These are phyloP conservation scores for Cynocephalus volans DNA, from an alignment of 2,113 vertebrate species.

Conservation along the genomic window DNA sequence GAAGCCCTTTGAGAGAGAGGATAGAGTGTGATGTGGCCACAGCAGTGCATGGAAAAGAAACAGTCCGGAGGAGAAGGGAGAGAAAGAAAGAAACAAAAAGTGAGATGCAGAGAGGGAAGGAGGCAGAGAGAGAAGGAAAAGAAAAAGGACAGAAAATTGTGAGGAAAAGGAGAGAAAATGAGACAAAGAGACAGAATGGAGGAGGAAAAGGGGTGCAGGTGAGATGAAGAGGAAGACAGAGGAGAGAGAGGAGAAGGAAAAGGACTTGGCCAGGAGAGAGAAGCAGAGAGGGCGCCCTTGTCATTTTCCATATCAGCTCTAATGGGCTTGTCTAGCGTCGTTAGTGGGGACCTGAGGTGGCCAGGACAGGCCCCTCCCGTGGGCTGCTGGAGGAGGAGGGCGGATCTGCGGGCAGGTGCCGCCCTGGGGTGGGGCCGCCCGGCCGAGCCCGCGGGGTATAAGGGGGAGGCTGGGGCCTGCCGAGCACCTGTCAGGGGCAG, in stretches of 20 bases:
- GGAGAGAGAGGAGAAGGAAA: rapidly evolving
- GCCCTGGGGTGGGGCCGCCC: slow-evolving; percentile 87
- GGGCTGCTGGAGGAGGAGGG: slow-evolving; percentile 80
- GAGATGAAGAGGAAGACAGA: rapidly evolving
- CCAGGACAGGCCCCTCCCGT: slow-evolving; percentile 85
- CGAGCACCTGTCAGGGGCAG: slow-evolving; percentile 88
- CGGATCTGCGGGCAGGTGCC: slow-evolving; percentile 87
- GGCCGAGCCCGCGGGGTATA: slow-evolving; percentile 90
- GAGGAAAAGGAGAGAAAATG: background rate
- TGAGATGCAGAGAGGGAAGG: no score
- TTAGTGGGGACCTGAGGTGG: slow-evolving; percentile 48
- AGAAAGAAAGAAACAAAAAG: background rate
- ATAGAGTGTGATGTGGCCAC: background rate
- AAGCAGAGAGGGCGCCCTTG: rapidly evolving
- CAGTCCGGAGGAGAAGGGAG: rapidly evolving
- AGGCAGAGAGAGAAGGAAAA: background rate
- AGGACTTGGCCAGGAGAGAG: rapidly evolving
- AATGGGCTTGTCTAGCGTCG: background rate
- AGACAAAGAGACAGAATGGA: rapidly evolving
- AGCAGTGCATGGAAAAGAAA: background rate
- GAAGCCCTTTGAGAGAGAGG: background rate
- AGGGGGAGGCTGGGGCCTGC: slow-evolving; percentile 86
- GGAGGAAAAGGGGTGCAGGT: background rate
- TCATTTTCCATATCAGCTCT: background rate
- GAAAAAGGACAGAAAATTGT: background rate